A percentile compares a stretch with the other conserved stretches of the same genome.
phyloP scores from a whole-genome alignment of 2,797 vertebrate genomes.

The Phoebastria nigripes region DNA sequence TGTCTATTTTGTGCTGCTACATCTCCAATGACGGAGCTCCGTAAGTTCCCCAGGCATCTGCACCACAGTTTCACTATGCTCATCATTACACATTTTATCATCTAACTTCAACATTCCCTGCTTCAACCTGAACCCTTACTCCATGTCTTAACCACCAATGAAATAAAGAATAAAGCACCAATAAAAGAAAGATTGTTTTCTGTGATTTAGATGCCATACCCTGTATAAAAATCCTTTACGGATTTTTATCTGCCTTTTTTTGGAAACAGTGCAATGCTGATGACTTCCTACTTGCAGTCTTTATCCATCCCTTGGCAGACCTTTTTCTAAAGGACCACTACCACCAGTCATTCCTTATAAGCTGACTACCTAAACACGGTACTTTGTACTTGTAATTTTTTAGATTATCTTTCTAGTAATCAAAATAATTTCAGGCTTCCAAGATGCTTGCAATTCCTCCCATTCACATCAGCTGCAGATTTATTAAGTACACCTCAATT shows the following conservation, averaged over 20 bases:
- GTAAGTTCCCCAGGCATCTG: not conserved
- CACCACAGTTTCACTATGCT: not conserved
- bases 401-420: not conserved
- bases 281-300: not conserved
- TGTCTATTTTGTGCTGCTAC: not conserved
- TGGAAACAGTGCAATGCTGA: not conserved
- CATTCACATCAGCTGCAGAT: not conserved
- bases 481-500: not conserved
- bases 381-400: not conserved
- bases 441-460: not conserved
- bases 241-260: not conserved
- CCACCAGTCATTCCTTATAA: not conserved
- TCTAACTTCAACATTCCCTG: not conserved
- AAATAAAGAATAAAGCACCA: not conserved
- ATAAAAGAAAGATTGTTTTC: not conserved
- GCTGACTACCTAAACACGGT: not conserved
- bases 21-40: not conserved
- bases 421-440: not conserved
- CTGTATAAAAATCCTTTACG: not conserved
- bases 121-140: not conserved
- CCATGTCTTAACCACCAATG: not conserved
- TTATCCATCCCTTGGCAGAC: not conserved
- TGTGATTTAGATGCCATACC: not conserved
- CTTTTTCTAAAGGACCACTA: not conserved
- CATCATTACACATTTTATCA: not conserved